These are phyloP conservation scores for Camponotus floridanus DNA, from an alignment of 1,140 invertebrate genomes.

Conservation along the genomic window DNA sequence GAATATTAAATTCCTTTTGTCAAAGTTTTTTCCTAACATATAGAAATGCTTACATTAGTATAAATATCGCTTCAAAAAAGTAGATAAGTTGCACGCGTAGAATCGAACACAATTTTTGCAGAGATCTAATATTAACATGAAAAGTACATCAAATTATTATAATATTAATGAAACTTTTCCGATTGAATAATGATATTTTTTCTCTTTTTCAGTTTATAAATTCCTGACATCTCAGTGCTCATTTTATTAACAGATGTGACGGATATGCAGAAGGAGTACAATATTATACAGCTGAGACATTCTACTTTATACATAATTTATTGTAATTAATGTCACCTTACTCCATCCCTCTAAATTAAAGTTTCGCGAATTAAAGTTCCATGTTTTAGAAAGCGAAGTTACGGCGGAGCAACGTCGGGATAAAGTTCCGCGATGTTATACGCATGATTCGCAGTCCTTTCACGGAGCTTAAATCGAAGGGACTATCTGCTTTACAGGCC, in stretches of 20 bases:
- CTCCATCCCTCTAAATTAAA: not conserved
- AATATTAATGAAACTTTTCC: not conserved
- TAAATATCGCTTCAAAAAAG: not conserved
- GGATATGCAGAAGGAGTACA: not conserved
- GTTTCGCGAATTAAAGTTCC: not conserved
- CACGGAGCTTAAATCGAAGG: constrained; percentile 30
- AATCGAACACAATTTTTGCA: not conserved
- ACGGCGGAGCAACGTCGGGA: not conserved
- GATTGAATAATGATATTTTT: not conserved
- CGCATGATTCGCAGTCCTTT: constrained; percentile 34
- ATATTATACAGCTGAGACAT: not conserved
- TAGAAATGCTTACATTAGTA: not conserved
- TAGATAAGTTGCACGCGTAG: too few relatives aligned
- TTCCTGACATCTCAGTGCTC: not conserved
- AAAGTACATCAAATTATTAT: not conserved
- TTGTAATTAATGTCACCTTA: constrained; percentile 40
- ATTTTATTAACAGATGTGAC: not conserved
- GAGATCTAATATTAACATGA: not conserved
- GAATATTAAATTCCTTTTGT: not conserved
- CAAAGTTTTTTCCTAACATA: not conserved
- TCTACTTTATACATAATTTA: not conserved
- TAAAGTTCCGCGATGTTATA: constrained; percentile 19
- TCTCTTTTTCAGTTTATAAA: not conserved
- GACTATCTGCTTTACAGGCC: constrained; percentile 39
- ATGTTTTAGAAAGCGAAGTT: constrained; percentile 16